Evolutionary conservation across 2,888 invertebrate species (phyloP).

Genomic region (Campoplex nolae): DNA sequence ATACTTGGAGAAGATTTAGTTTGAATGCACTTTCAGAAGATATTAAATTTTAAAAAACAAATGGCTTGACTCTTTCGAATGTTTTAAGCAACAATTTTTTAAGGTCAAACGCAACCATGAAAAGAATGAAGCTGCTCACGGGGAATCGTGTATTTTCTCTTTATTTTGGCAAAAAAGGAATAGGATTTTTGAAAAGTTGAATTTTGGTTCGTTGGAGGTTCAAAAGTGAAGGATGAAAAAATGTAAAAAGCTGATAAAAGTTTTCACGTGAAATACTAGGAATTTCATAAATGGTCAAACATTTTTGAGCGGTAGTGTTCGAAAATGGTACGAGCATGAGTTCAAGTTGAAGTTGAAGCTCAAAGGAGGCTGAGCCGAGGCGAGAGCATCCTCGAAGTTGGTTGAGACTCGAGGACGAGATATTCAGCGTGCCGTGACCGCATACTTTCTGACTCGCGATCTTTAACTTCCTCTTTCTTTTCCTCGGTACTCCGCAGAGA

Average conservation of each 20-base stretch:
- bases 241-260: not conserved
- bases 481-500: constrained; percentile 4
- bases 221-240: not conserved
- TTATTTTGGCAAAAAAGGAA: not conserved
- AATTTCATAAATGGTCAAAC: not conserved
- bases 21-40: not conserved
- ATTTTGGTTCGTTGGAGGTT: not conserved
- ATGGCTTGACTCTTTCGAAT: too few relatives aligned
- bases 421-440: constrained; percentile 67
- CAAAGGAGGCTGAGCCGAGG: constrained; percentile 38
- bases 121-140: too few relatives aligned
- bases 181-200: not conserved
- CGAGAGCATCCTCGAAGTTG: constrained; percentile 22
- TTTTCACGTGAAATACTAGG: not conserved
- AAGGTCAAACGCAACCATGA: too few relatives aligned
- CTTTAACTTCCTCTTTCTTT: constrained; percentile 58
- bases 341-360: constrained; percentile 31
- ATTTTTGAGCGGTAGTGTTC: constrained; percentile 22
- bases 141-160: too few relatives aligned
- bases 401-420: constrained; percentile 59
- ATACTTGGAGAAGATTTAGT: too few relatives aligned
- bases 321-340: not conserved
- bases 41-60: too few relatives aligned
- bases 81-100: too few relatives aligned
- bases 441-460: constrained; percentile 64